Evolutionary conservation across 2,888 invertebrate species (phyloP), one percentile per base, ranked within the genome.

Genomic region (Sphaerophoria rueppellii): DNA sequence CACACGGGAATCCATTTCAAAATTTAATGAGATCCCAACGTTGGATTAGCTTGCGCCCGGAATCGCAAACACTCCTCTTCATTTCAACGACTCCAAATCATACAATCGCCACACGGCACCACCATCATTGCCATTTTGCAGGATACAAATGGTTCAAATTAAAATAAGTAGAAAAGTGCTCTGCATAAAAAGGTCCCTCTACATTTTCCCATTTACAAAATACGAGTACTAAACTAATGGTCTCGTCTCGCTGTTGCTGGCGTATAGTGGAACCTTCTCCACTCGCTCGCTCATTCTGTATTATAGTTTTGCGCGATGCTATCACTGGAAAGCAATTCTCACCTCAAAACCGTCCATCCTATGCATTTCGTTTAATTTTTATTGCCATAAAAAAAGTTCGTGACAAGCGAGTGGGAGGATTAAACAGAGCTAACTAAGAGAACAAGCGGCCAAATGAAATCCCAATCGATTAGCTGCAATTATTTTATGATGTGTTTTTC

Each of bases 301-400:
- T 65, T 5, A 37, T 32, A 43, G 43, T 83, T 71, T 43, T 52
- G 46, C 16, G 75, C 80, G 83, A 83, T 83, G 61, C 50, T 80
- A 83, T 83, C 83, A 75, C n/a, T 55, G 67, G 6, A 61, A 61
- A 83, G 70, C 83, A 80, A 83, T 83, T 83, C 80, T 83, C 83
- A 83, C 83, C 83, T 83, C 71, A 54, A 72, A 83, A 83, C 80
- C 80, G 79, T 80, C 79, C 83, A 80, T 83, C 83, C 83, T 75
- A 80, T 83, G 75, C 75, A 83, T 79, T 80, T 67, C 80, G 75
- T 71, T 80, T 83, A 80, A 80, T 83, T 83, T 83, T 80, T 83
- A 83, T 83, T 72, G 32, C 67, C 71, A 35, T 60, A 67, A 72
- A 75, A 75, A 72, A 54, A 76, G 75, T 80, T 83, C 83, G 83